Percentiles rank a stretch among this genome's conserved stretches.
Evolutionary conservation across 1,140 invertebrate genomes (phyloP).

Genomic region (Philotrypesis tridentata): DNA sequence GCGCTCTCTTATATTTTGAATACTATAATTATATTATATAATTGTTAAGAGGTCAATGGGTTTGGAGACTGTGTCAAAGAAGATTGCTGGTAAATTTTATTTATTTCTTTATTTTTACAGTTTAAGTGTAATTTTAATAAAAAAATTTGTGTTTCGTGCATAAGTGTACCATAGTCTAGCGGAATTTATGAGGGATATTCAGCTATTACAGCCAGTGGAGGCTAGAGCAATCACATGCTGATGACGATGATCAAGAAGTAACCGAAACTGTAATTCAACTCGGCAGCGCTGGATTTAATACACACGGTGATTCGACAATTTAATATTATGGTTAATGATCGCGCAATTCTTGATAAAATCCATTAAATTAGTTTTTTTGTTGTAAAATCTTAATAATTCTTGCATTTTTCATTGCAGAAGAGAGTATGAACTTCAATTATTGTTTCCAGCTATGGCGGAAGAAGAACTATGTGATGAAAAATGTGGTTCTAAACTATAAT

Average conservation of each 20-base stretch:
- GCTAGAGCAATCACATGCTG: constrained; percentile 68
- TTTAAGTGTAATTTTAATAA: constrained; percentile 18
- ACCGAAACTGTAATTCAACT: constrained; percentile 90
- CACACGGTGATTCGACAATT: constrained; percentile 74
- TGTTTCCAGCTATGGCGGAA: constrained; percentile 61
- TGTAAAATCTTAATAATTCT: neutral
- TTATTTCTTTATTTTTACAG: constrained; percentile 1
- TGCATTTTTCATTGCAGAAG: constrained; percentile 74
- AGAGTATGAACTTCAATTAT: constrained; percentile 88
- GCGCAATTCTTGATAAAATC: neutral
- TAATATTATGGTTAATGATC: constrained; percentile 62
- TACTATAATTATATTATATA: constrained; percentile 94
- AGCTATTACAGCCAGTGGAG: constrained; percentile 61
- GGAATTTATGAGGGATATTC: constrained; percentile 91
- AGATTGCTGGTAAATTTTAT: constrained; percentile 80
- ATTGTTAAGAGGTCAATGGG: constrained; percentile 96
- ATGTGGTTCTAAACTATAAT: constrained; percentile 73
- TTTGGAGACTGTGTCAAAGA: constrained; percentile 91
- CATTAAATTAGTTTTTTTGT: neutral
- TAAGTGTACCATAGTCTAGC: constrained; percentile 92
- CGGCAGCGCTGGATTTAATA: constrained; percentile 82
- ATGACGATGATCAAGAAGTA: constrained; percentile 86
- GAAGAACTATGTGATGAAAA: constrained; percentile 69
- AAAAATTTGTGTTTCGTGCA: constrained; percentile 79
- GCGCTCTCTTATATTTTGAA: constrained; percentile 96